These are phyloP conservation scores for Melanchra persicariae DNA, from an alignment of 2,888 invertebrate genomes.

Conservation along the genomic window DNA sequence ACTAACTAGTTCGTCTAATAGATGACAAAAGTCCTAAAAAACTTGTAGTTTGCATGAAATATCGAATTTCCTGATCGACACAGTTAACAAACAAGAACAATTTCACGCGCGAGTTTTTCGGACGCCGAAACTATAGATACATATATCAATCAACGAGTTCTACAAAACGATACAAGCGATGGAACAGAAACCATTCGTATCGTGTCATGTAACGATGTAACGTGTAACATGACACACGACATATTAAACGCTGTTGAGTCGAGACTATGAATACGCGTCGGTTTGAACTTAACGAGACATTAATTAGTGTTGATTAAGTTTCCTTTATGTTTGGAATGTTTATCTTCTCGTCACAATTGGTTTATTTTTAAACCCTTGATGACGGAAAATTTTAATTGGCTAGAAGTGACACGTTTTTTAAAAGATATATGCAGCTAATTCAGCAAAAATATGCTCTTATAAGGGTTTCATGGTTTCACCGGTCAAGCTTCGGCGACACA, in stretches of 20 bases:
- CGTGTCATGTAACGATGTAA: conserved; percentile 13
- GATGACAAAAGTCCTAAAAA: background rate
- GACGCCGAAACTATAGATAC: background rate
- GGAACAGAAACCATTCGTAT: background rate
- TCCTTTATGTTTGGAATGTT: background rate
- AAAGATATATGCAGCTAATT: too few relatives aligned
- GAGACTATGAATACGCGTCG: conserved; percentile 15
- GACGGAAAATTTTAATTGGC: background rate
- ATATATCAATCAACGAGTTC: conserved; percentile 30
- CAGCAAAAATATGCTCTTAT: too few relatives aligned
- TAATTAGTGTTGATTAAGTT: conserved; percentile 31
- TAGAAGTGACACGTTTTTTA: too few relatives aligned
- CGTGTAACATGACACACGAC: conserved; percentile 8
- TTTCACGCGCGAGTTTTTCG: background rate
- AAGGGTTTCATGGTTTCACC: too few relatives aligned
- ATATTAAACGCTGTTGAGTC: conserved; percentile 1
- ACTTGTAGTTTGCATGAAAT: background rate
- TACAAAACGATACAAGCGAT: background rate
- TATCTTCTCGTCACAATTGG: background rate
- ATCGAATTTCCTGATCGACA: background rate
- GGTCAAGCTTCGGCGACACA: too few relatives aligned
- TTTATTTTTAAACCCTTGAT: background rate
- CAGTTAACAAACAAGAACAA: conserved; percentile 14
- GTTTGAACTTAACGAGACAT: conserved; percentile 19
- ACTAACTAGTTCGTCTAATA: background rate